Conservation (phyloP, 2,797 vertebrate genomes). For the Notolabrus celidotus region DNA sequence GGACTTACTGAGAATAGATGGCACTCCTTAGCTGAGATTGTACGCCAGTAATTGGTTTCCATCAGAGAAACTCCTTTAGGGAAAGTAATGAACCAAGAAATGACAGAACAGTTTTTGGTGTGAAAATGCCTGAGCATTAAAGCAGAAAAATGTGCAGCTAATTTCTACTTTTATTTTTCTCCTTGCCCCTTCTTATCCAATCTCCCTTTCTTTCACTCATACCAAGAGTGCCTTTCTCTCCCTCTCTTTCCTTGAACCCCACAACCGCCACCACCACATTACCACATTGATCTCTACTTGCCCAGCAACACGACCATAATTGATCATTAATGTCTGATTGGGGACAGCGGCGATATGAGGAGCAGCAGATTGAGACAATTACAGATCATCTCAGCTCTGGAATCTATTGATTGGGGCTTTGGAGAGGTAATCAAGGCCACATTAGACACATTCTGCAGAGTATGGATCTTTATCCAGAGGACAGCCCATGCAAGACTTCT, state of each 20-base stretch:
- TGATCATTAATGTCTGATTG: conserved; percentile 66
- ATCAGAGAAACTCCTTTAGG: no score
- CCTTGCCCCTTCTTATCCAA: not conserved
- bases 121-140: no score
- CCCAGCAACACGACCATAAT: conserved; percentile 54
- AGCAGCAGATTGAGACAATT: conserved; percentile 64
- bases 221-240: conserved; percentile 13
- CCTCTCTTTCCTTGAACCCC: conserved; percentile 16
- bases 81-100: no score
- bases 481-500: conserved; percentile 17
- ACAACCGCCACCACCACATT: conserved; percentile 24
- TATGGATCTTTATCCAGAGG: conserved; percentile 31
- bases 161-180: not conserved
- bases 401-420: conserved; percentile 70
- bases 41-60: no score
- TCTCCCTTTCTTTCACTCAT: not conserved
- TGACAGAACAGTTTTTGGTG: no score
- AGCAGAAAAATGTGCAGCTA: not conserved
- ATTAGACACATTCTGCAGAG: conserved; percentile 34
- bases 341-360: conserved; percentile 56
- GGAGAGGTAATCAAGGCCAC: conserved; percentile 59
- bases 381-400: conserved; percentile 51
- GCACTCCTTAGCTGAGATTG: no score
- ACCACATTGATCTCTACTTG: conserved; percentile 54
- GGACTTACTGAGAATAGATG: no score